Evolutionary conservation across 2,797 vertebrate species (phyloP).

Genomic region (Oceanodroma leucorhoa): DNA sequence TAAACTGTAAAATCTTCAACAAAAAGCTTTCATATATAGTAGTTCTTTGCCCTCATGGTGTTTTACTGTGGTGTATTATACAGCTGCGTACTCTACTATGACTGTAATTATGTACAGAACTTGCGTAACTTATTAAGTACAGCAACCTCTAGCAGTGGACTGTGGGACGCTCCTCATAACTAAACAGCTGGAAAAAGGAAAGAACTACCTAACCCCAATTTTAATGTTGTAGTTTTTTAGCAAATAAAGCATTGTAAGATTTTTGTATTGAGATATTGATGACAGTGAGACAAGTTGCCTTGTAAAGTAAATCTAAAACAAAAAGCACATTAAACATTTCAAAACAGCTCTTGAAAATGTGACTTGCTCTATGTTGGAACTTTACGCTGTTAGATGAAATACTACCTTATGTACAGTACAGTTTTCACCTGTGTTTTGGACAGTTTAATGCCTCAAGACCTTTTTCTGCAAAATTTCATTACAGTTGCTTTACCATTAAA

Average conservation of each 20-base stretch:
- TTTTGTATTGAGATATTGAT: slow-evolving; percentile 75
- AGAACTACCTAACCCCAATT: slow-evolving; percentile 48
- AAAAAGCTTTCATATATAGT: neutral
- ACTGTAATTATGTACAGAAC: slow-evolving; percentile 89
- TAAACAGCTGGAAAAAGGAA: slow-evolving; percentile 36
- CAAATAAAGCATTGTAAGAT: slow-evolving; percentile 60
- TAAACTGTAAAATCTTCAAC: neutral
- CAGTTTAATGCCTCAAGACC: neutral
- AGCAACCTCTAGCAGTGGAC: slow-evolving; percentile 10
- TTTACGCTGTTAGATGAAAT: neutral
- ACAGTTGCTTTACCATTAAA: neutral
- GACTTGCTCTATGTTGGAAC: slow-evolving; percentile 15
- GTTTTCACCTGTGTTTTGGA: neutral
- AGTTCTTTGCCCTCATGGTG: neutral
- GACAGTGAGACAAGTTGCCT: slow-evolving; percentile 67
- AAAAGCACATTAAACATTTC: slow-evolving; percentile 79
- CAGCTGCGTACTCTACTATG: neutral
- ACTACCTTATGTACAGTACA: neutral
- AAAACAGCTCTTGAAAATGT: slow-evolving; percentile 34
- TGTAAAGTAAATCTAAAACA: slow-evolving; percentile 74
- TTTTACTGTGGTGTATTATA: slow-evolving; percentile 10
- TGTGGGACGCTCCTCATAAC: neutral
- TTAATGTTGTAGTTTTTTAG: slow-evolving; percentile 73
- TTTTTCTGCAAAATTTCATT: neutral
- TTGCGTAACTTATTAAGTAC: slow-evolving; percentile 81